Percentiles rank a stretch among this genome's conserved stretches.
Evolutionary conservation across 2,797 vertebrate species (phyloP).

Genomic region (Sebastes minor): DNA sequence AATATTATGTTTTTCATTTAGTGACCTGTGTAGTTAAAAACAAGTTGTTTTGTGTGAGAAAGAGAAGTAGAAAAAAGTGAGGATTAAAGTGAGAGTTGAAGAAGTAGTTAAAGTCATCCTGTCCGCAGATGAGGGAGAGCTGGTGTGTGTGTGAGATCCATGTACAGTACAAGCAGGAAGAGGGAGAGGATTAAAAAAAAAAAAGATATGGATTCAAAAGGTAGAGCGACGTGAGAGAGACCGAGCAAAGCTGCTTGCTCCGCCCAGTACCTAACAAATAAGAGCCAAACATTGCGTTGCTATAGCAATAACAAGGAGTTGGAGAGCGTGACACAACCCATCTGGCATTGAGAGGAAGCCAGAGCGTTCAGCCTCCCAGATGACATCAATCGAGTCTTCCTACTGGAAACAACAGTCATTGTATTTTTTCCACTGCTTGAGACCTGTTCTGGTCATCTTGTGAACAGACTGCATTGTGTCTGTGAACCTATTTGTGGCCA

Average conservation of each 20-base stretch:
- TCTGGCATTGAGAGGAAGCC: constrained; percentile 19
- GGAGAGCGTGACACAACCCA: constrained; percentile 36
- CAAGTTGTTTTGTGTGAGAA: too few species aligned
- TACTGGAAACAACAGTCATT: constrained; percentile 5
- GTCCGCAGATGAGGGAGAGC: not conserved
- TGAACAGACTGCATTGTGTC: not conserved
- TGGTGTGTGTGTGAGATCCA: not conserved
- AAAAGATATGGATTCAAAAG: not conserved
- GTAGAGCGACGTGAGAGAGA: not conserved
- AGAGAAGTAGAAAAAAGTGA: not conserved
- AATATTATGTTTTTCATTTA: too few species aligned
- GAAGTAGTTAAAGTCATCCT: not conserved
- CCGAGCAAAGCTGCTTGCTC: not conserved
- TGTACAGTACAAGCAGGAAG: not conserved
- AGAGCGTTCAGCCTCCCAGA: not conserved
- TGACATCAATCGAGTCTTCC: constrained; percentile 32
- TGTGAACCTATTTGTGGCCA: constrained; percentile 1
- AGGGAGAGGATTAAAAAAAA: constrained; percentile 2
- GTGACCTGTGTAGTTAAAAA: too few species aligned
- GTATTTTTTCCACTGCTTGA: not conserved
- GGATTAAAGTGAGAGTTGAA: too few species aligned
- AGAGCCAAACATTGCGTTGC: constrained; percentile 54
- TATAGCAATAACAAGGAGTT: constrained; percentile 34
- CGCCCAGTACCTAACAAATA: constrained; percentile 36
- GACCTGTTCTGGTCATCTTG: not conserved